phyloP scores from a whole-genome alignment of 2,797 vertebrate species.

The Carduelis carduelis region DNA sequence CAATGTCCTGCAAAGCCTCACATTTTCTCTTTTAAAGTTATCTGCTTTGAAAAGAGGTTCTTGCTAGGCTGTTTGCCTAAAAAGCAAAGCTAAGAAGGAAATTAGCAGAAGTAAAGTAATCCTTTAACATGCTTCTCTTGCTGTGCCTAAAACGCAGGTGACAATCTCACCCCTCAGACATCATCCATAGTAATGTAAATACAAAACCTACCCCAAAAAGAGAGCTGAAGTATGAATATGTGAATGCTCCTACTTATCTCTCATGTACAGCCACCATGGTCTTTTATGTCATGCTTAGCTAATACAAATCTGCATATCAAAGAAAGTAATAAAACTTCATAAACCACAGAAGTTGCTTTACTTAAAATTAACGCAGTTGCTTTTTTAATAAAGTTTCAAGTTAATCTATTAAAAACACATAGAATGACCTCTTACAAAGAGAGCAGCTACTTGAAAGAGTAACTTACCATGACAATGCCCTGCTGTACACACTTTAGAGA shows the following conservation, averaged over 20 bases:
- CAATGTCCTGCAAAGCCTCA: background rate
- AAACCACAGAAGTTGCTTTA: background rate
- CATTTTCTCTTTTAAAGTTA: background rate
- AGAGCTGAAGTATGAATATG: background rate
- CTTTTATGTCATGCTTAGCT: conserved; percentile 37
- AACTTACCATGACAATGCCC: conserved; percentile 7
- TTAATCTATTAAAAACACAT: conserved; percentile 32
- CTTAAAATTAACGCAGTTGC: background rate
- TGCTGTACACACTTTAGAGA: background rate
- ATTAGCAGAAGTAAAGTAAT: background rate
- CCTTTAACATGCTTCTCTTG: background rate
- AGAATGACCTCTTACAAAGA: conserved; percentile 36
- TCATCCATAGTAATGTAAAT: background rate
- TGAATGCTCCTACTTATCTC: background rate
- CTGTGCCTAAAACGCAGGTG: background rate
- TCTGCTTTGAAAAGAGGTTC: background rate
- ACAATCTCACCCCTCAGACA: background rate
- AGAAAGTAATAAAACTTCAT: conserved; percentile 20
- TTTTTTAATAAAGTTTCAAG: conserved; percentile 4
- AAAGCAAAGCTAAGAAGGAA: background rate
- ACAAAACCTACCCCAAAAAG: background rate
- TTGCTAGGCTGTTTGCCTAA: background rate
- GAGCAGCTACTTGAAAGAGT: conserved; percentile 26
- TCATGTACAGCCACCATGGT: background rate
- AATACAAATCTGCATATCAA: conserved; percentile 52